phyloP scores from a whole-genome alignment of 2,797 vertebrate species.

The Alauda arvensis region DNA sequence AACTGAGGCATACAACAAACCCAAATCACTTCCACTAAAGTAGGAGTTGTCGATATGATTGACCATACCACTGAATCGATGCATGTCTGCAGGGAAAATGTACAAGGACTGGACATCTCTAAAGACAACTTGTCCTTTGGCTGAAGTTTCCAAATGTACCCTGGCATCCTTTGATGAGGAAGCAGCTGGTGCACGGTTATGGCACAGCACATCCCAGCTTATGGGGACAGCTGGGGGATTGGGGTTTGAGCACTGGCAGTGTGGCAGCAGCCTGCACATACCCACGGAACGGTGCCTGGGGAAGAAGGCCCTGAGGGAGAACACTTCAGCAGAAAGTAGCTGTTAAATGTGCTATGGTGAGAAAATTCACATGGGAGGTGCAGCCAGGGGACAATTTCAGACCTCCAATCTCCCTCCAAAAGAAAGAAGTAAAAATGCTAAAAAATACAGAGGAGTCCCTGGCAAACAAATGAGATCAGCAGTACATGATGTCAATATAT shows the following conservation, averaged over 20 bases:
- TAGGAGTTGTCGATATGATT: neutral
- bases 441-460: neutral
- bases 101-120: neutral
- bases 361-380: neutral
- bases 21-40: neutral
- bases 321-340: neutral
- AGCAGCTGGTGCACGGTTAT: neutral
- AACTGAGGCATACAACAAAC: neutral
- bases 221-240: neutral
- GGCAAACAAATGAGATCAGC: neutral
- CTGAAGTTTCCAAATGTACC: neutral
- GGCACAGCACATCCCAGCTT: neutral
- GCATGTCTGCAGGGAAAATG: neutral
- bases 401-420: neutral
- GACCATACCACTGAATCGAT: neutral
- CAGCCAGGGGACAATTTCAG: neutral
- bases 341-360: neutral
- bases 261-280: neutral
- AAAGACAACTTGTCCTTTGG: neutral
- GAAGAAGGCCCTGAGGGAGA: neutral
- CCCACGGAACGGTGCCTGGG: rapidly evolving
- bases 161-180: neutral
- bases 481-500: neutral
- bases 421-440: neutral
- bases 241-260: neutral